phyloP scores from a whole-genome alignment of 2,888 invertebrate species.

The Cerastis leucographa region DNA sequence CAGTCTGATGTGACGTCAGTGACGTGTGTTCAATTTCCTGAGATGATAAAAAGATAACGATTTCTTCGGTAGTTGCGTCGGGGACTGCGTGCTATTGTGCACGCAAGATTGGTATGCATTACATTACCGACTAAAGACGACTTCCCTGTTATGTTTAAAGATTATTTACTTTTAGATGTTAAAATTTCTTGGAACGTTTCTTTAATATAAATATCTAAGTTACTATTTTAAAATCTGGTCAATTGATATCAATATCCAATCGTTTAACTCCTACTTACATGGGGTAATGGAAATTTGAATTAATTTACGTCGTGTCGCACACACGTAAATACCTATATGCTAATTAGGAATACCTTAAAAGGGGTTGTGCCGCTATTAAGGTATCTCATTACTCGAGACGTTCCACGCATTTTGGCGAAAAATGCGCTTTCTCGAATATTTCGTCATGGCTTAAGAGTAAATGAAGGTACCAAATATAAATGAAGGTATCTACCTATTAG shows the following conservation, averaged over 20 bases:
- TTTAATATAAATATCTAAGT: background rate
- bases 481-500: too few relatives aligned
- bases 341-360: constrained; percentile 18
- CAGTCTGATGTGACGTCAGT: constrained; percentile 18
- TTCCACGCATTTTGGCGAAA: background rate
- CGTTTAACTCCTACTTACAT: background rate
- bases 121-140: constrained; percentile 33
- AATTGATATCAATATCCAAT: background rate
- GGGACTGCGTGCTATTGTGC: constrained; percentile 52
- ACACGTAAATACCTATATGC: constrained; percentile 18
- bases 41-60: constrained; percentile 64
- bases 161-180: constrained; percentile 10
- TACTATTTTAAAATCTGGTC: background rate
- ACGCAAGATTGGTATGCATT: constrained; percentile 52
- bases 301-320: background rate
- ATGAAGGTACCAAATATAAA: background rate
- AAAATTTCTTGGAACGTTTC: background rate
- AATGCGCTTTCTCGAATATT: constrained; percentile 10
- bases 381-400: background rate
- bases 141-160: constrained; percentile 38
- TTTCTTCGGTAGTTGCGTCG: constrained; percentile 59
- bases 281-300: background rate
- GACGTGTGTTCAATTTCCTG: constrained; percentile 46
- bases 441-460: background rate
- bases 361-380: background rate